phyloP scores from a whole-genome alignment of 2,888 invertebrate genomes.

The Ephialtes manifestator region DNA sequence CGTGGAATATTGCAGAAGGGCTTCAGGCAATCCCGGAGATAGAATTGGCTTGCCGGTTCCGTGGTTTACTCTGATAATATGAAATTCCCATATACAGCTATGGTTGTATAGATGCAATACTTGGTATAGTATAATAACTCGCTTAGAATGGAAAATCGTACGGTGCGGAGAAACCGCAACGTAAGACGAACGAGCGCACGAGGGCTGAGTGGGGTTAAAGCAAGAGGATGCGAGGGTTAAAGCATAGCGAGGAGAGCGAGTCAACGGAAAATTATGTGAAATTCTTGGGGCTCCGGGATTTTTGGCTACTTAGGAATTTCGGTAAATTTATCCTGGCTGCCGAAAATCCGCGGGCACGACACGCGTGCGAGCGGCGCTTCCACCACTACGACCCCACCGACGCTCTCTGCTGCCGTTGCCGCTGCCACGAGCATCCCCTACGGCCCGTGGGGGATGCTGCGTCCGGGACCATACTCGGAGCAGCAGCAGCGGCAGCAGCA shows the following conservation, averaged over 20 bases:
- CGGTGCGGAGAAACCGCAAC: background rate
- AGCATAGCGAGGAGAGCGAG: background rate
- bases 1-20: conserved; percentile 3
- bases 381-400: background rate
- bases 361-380: conserved; percentile 23
- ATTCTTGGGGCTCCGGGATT: conserved; percentile 52
- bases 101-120: background rate
- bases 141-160: conserved; percentile 6
- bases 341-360: conserved; percentile 49
- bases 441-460: conserved; percentile 78
- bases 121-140: background rate
- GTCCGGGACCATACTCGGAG: conserved; percentile 80
- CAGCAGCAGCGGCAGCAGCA: conserved; percentile 59
- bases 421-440: conserved; percentile 25
- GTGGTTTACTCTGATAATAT: conserved; percentile 1
- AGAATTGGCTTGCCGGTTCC: conserved; percentile 12
- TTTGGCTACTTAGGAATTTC: conserved; percentile 40
- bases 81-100: background rate
- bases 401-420: conserved; percentile 5
- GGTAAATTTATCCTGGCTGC: conserved; percentile 22
- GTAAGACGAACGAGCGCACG: background rate
- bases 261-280: conserved; percentile 41
- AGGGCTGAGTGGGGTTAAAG: background rate
- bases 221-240: background rate
- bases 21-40: conserved; percentile 17